phyloP scores from a whole-genome alignment of 2,113 vertebrate species.

The Plotosus lineatus region DNA sequence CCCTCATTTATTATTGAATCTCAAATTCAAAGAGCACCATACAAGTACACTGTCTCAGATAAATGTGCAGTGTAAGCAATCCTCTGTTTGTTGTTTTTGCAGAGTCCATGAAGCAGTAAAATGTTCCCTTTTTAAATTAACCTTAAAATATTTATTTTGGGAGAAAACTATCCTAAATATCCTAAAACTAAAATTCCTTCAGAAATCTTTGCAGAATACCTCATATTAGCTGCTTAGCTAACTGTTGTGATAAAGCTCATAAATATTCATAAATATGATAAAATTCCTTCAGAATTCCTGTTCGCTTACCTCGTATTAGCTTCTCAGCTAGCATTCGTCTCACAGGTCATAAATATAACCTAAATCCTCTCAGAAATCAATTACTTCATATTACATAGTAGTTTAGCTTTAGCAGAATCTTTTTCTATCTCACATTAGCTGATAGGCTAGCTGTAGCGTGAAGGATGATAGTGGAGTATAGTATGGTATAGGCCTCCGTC shows the following conservation, averaged over 20 bases:
- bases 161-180: too few relatives aligned
- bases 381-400: too few relatives aligned
- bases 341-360: too few relatives aligned
- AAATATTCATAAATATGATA: background rate
- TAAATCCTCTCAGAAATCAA: too few relatives aligned
- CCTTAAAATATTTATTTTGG: background rate
- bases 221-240: background rate
- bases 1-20: too few relatives aligned
- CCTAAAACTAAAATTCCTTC: background rate
- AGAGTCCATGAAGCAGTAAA: background rate
- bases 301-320: background rate
- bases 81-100: background rate
- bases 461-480: background rate
- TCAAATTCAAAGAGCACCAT: too few relatives aligned
- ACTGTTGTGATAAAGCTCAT: background rate
- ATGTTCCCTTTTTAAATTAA: background rate
- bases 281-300: background rate
- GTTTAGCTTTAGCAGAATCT: too few relatives aligned
- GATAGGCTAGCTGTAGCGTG: background rate
- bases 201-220: background rate
- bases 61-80: background rate
- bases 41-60: background rate
- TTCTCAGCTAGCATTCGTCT: background rate
- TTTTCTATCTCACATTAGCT: background rate
- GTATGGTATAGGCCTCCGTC: too few relatives aligned